phyloP scores from a whole-genome alignment of 2,888 invertebrate species.

The Caenorhabditis japonica region DNA sequence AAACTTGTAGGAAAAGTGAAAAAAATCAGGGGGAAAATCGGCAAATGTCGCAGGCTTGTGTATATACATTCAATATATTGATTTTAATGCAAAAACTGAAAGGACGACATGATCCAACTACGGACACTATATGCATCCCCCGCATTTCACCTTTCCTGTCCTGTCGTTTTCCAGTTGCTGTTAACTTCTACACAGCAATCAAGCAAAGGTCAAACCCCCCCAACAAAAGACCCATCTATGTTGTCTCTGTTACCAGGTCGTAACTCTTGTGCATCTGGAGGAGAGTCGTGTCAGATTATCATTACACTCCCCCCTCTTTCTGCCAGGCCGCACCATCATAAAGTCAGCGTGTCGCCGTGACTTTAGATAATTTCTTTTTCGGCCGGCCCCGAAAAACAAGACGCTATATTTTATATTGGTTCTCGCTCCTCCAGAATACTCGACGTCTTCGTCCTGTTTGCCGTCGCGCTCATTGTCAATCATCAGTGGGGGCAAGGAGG shows the following conservation, averaged over 20 bases:
- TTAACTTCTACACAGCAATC: no score
- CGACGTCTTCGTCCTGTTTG: conserved; percentile 44
- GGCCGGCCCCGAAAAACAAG: conserved; percentile 8
- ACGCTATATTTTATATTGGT: conserved; percentile 49
- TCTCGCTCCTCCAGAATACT: conserved; percentile 36
- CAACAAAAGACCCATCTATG: background rate
- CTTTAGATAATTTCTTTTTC: conserved; percentile 33
- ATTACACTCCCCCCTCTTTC: conserved; percentile 15
- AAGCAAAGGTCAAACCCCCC: no score
- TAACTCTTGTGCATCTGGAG: conserved; percentile 44
- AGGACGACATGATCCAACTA: no score
- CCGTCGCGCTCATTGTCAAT: conserved; percentile 42
- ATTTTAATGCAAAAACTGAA: no score
- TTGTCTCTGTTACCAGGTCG: conserved; percentile 26
- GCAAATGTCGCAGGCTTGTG: no score
- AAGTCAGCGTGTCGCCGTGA: conserved; percentile 32
- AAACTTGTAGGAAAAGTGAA: no score
- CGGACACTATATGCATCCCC: no score
- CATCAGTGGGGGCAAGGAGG: conserved; percentile 32
- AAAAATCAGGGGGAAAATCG: no score
- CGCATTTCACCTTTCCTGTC: no score
- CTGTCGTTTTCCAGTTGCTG: no score
- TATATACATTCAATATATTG: no score
- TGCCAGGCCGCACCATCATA: conserved; percentile 34
- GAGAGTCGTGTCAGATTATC: conserved; percentile 50